These are phyloP conservation scores for Euschistus heros DNA, from an alignment of 1,140 invertebrate species.

Conservation along the genomic window DNA sequence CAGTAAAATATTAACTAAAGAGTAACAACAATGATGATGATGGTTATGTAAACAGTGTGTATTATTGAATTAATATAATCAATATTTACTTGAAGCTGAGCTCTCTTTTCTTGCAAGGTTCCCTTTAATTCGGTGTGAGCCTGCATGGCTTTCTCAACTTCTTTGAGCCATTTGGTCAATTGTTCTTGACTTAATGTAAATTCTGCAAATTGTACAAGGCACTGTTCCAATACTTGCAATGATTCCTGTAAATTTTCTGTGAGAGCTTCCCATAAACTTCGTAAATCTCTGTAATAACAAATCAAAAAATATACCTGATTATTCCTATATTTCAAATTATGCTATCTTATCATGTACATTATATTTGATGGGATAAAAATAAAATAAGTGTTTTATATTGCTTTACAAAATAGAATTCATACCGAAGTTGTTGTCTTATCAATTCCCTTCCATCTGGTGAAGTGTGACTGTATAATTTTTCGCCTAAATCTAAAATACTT, in stretches of 20 bases:
- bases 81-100: slow-evolving; percentile 55
- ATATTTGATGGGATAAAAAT: too few relatives aligned
- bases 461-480: slow-evolving; percentile 84
- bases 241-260: slow-evolving; percentile 66
- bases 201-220: slow-evolving; percentile 78
- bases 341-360: too few relatives aligned
- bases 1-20: too few relatives aligned
- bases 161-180: slow-evolving; percentile 81
- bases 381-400: too few relatives aligned
- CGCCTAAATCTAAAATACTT: slow-evolving; percentile 73
- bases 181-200: slow-evolving; percentile 81
- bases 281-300: slow-evolving; percentile 46
- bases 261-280: slow-evolving; percentile 77
- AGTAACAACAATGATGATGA: too few relatives aligned
- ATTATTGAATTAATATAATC: too few relatives aligned
- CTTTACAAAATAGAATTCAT: slow-evolving; percentile 16
- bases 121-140: slow-evolving; percentile 82
- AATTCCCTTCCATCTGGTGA: slow-evolving; percentile 87
- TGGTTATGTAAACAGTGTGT: too few relatives aligned
- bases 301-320: background rate
- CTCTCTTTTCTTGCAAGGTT: slow-evolving; percentile 85
- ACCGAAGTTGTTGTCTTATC: slow-evolving; percentile 73
- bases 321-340: background rate
- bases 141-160: slow-evolving; percentile 83
- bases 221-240: slow-evolving; percentile 74